Evolutionary conservation across 2,888 invertebrate genomes (phyloP).

Genomic region (Prosopocoilus inquinatus): DNA sequence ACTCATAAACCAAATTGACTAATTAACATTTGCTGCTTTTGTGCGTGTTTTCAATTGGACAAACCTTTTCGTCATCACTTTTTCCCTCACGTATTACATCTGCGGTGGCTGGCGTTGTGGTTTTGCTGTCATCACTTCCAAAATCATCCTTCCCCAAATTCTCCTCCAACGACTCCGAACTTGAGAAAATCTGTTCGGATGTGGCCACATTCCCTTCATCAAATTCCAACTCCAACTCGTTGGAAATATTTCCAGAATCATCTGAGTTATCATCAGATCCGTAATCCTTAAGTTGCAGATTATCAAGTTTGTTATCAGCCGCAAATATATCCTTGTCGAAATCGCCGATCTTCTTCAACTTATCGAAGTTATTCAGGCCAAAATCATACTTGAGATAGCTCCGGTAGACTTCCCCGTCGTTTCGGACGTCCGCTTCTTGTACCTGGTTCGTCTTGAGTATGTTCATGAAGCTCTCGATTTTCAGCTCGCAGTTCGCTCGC

Average conservation of each 20-base stretch:
- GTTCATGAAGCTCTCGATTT: constrained; percentile 1
- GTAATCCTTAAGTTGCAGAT: constrained; percentile 53
- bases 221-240: constrained; percentile 51
- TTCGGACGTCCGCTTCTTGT: constrained; percentile 5
- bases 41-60: neutral
- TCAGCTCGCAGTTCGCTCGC: constrained; percentile 6
- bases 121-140: no score
- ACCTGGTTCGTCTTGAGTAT: constrained; percentile 22
- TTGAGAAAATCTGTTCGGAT: constrained; percentile 1
- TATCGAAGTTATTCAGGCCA: neutral
- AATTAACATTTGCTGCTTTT: neutral
- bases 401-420: constrained; percentile 3
- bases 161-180: constrained; percentile 7
- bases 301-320: constrained; percentile 28
- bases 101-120: no score
- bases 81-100: neutral
- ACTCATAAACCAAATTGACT: neutral
- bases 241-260: constrained; percentile 80
- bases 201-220: constrained; percentile 6
- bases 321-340: neutral
- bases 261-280: constrained; percentile 71
- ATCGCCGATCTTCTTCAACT: neutral
- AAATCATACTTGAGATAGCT: constrained; percentile 6
- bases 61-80: constrained; percentile 11
- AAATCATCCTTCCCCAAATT: constrained; percentile 1